These are phyloP conservation scores for Eira barbara DNA, from an alignment of 2,113 vertebrate species.

Conservation along the genomic window DNA sequence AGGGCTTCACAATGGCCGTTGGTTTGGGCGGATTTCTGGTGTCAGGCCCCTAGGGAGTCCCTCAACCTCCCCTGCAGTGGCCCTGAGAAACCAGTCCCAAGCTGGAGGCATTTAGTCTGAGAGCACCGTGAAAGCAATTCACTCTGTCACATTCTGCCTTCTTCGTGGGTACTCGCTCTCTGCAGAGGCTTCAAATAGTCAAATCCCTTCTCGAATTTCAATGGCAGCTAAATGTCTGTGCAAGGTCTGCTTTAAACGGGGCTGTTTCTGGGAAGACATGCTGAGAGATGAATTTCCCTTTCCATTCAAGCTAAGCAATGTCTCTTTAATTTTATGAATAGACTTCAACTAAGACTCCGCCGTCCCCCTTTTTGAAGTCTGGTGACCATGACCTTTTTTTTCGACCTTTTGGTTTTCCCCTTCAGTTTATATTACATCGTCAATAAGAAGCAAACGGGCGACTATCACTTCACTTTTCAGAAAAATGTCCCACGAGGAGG, in stretches of 20 bases:
- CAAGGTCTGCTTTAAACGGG: neutral
- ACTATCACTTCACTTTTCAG: neutral
- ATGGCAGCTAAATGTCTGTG: neutral
- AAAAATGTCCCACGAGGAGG: neutral
- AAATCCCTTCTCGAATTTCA: neutral
- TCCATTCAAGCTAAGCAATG: neutral
- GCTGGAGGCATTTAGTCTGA: neutral
- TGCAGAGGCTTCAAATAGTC: neutral
- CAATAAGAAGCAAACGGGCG: neutral
- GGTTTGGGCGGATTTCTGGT: neutral
- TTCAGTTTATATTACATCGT: neutral
- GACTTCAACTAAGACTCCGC: neutral
- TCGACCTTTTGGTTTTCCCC: slow-evolving; percentile 31
- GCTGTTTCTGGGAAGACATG: neutral
- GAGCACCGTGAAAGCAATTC: neutral
- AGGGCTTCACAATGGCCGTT: neutral
- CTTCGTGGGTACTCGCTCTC: neutral
- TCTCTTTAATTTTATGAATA: slow-evolving; percentile 26
- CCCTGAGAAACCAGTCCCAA: neutral
- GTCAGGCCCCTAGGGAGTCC: neutral
- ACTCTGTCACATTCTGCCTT: neutral
- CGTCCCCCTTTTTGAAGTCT: neutral
- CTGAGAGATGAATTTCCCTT: neutral
- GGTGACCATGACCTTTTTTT: slow-evolving; percentile 37
- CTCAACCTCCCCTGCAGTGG: neutral